Base-by-base conservation (phyloP, 2,888 invertebrate species). In the Atethmia centrago region DNA sequence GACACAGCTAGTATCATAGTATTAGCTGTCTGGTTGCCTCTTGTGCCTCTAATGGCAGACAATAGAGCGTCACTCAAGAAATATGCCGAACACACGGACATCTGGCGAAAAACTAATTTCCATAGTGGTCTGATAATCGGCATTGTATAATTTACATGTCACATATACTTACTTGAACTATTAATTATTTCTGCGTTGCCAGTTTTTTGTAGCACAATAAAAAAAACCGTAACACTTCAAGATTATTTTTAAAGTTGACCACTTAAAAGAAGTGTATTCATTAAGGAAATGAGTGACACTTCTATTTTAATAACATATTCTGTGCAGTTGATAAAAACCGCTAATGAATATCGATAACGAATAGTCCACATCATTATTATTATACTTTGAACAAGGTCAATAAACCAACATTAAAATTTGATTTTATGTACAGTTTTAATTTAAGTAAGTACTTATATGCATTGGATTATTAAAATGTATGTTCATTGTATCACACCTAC, bases 401-500 rank as follows among this genome's bases (percentile, higher is more conserved):
- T 63, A 82, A 82, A 80, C 56, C 74, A 82, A 82, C 42, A 40
- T 25, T 40, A 66, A 72, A 72, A 72, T 67, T 82, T 36, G 31
- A 74, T 66, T 78, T 28, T 55, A 58, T 71, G 14, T 49, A 69
- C 47, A 73, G 51, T 40, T 67, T 67, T 55, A 42, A 7, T 67
- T 67, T 55, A 42, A 7, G 14, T 72, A 47, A 66, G 61, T 69
- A 59, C 47, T 45, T 55, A 67, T 71, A 79, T 79, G 66, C 51
- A 68, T 64, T 28, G 3, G n/a, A 64, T 67, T 70, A 51, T 49
- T 19, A 53, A 28, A 71, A 67, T 65, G 62, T 70, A 55, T 31
- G 25, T 62, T 53, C n/a, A 61, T 31, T 74, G 53, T 51, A 47
- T 40, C 45, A 73, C 51, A 47, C n/a, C 31, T 58, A 63, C 12